These are phyloP conservation scores for Microtus pennsylvanicus DNA, from an alignment of 2,113 vertebrate species.

Conservation along the genomic window DNA sequence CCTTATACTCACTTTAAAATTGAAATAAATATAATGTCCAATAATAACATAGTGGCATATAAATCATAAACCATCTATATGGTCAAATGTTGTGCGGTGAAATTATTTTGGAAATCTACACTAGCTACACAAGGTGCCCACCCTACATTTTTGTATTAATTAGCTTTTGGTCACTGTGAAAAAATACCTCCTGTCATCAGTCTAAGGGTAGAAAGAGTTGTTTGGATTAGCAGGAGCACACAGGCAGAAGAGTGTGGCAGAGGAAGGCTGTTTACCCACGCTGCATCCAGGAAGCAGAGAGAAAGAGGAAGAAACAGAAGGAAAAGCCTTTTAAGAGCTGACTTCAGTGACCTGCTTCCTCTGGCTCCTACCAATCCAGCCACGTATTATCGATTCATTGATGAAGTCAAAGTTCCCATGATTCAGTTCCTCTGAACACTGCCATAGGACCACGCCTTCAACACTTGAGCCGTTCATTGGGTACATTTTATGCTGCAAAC, in stretches of 20 bases:
- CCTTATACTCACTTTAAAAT: conserved; percentile 23
- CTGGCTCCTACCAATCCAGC: neutral
- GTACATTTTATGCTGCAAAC: neutral
- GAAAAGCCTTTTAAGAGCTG: neutral
- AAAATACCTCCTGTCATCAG: neutral
- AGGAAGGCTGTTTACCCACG: neutral
- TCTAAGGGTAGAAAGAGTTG: neutral
- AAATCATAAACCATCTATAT: neutral
- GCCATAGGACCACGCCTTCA: neutral
- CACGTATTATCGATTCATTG: neutral
- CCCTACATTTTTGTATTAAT: neutral
- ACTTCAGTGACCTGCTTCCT: neutral
- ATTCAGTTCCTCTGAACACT: neutral
- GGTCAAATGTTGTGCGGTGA: neutral
- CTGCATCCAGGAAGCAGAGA: neutral
- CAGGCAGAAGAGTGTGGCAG: neutral
- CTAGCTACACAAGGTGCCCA: neutral
- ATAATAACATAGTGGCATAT: conserved; percentile 25
- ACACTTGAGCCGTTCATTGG: neutral
- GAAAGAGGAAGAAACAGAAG: neutral
- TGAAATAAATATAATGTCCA: neutral
- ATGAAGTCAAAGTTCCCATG: neutral
- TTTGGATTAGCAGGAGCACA: neutral
- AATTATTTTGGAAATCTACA: neutral
- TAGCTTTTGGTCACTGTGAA: neutral